These are phyloP conservation scores for Micropoecilia bifurca DNA, from an alignment of 2,797 vertebrate species.

Conservation along the genomic window DNA sequence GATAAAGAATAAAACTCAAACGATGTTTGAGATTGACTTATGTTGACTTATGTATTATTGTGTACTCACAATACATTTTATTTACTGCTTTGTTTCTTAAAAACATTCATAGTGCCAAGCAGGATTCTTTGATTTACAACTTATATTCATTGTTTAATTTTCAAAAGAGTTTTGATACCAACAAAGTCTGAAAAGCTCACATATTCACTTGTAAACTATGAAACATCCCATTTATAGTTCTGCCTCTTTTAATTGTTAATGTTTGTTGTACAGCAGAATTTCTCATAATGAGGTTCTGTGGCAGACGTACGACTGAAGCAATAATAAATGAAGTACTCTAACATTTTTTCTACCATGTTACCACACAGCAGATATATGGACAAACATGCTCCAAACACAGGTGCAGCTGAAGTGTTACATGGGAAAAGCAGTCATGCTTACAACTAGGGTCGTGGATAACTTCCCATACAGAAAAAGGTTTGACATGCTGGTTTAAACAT, in stretches of 20 bases:
- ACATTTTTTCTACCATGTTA: neutral
- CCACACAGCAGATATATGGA: neutral
- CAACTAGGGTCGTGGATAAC: slow-evolving; percentile 3
- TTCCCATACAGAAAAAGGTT: slow-evolving; percentile 1
- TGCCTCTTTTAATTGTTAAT: neutral
- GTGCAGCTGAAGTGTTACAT: neutral
- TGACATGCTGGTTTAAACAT: slow-evolving; percentile 1
- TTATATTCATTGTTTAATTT: neutral
- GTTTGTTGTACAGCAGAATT: neutral
- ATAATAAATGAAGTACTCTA: neutral
- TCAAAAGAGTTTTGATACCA: neutral
- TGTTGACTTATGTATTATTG: neutral
- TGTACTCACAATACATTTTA: neutral
- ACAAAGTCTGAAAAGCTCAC: neutral
- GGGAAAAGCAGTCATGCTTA: neutral
- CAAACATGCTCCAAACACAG: neutral
- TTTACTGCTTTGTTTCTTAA: neutral
- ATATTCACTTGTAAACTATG: neutral
- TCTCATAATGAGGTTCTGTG: neutral
- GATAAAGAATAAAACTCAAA: neutral
- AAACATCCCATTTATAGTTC: neutral
- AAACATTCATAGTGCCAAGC: neutral
- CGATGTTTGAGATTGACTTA: neutral
- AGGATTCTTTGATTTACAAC: neutral
- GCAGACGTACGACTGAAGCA: neutral